Evolutionary conservation across 1,140 invertebrate genomes (phyloP).

Genomic region (Archivesica marissinica): DNA sequence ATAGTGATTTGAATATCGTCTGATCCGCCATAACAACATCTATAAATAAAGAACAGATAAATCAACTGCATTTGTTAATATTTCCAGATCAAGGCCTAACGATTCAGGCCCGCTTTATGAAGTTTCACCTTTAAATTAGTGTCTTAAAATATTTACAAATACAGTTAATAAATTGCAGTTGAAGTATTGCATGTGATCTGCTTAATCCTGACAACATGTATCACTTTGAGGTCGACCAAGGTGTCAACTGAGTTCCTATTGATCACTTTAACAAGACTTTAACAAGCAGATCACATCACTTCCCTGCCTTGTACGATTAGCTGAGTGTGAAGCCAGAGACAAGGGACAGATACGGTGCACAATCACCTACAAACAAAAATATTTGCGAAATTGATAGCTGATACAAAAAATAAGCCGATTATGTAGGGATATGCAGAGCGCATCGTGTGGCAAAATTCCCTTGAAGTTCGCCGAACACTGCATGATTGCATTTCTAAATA

Average conservation of each 20-base stretch:
- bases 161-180: too few species aligned
- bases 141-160: too few species aligned
- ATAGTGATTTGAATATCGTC: too few species aligned
- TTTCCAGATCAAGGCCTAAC: too few species aligned
- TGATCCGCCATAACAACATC: too few species aligned
- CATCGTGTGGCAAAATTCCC: neutral
- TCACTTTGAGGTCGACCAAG: conserved; percentile 9
- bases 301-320: neutral
- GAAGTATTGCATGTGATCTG: neutral
- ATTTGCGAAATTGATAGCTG: conserved; percentile 38
- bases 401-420: conserved; percentile 25
- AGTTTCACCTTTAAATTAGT: too few species aligned
- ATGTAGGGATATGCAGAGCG: neutral
- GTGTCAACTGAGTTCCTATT: neutral
- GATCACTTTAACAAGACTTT: conserved; percentile 29
- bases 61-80: too few species aligned
- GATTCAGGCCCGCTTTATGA: too few species aligned
- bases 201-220: conserved; percentile 25
- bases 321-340: neutral
- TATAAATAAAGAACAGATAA: too few species aligned
- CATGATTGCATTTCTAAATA: neutral
- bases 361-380: conserved; percentile 32
- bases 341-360: conserved; percentile 6
- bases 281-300: conserved; percentile 3
- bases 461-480: conserved; percentile 18